Conservation (phyloP, 2,797 vertebrate species). For the Mallotus villosus region DNA sequence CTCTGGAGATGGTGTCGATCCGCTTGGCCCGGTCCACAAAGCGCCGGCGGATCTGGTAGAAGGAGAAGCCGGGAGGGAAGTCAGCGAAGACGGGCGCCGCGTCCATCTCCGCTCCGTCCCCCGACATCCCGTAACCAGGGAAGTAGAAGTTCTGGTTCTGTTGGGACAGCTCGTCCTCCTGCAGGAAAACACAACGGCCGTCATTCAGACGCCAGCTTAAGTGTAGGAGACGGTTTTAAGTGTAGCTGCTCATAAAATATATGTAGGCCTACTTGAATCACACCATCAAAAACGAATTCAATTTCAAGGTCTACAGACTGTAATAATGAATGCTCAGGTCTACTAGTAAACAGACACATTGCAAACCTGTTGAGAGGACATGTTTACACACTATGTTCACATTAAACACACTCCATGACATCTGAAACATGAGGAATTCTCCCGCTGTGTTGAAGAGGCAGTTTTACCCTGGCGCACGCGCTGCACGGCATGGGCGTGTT, state of each 20-base stretch:
- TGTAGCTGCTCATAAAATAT: too few relatives aligned
- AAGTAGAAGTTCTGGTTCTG: conserved; percentile 85
- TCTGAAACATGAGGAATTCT: background rate
- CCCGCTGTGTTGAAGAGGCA: background rate
- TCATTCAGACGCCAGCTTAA: background rate
- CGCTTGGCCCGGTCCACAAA: conserved; percentile 87
- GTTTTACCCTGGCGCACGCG: conserved; percentile 73
- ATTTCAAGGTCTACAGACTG: too few relatives aligned
- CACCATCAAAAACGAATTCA: too few relatives aligned
- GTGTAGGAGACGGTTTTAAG: too few relatives aligned
- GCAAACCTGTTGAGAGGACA: background rate
- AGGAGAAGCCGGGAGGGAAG: conserved; percentile 71
- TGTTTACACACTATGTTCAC: background rate
- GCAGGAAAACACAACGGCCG: conserved; percentile 33
- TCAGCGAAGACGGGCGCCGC: conserved; percentile 75
- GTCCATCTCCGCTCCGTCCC: conserved; percentile 73
- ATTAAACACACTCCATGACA: background rate
- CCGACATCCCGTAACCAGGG: conserved; percentile 76
- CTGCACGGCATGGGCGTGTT: conserved; percentile 67
- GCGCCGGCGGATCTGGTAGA: conserved; percentile 77
- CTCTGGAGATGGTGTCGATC: conserved; percentile 90
- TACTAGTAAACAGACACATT: too few relatives aligned
- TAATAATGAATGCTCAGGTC: too few relatives aligned
- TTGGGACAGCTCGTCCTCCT: conserved; percentile 85
- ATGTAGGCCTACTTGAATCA: too few relatives aligned